Conservation (phyloP, 2,113 vertebrate species). For the Odocoileus virginianus region DNA sequence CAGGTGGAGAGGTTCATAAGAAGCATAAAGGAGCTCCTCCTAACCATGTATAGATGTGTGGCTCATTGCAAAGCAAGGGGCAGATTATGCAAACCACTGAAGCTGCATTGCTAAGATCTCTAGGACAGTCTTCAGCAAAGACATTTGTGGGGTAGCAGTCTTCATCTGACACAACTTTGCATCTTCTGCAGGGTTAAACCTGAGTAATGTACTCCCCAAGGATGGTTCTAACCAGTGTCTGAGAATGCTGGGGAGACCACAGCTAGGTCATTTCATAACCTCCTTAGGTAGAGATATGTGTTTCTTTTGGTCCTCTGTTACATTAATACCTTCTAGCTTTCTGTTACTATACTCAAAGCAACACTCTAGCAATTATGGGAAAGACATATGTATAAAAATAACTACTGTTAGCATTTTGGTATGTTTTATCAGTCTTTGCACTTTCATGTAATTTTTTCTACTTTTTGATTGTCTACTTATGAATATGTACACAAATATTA, state of each 20-base stretch:
- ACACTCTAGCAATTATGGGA: background rate
- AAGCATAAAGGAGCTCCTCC: background rate
- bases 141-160: background rate
- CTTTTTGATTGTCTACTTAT: background rate
- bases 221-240: background rate
- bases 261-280: background rate
- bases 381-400: background rate
- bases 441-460: background rate
- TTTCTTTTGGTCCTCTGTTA: background rate
- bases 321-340: background rate
- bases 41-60: background rate
- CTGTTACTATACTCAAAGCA: background rate
- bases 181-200: background rate
- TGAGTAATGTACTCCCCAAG: background rate
- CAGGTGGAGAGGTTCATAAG: background rate
- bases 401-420: background rate
- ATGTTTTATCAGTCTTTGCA: background rate
- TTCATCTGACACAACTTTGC: background rate
- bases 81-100: background rate
- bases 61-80: background rate
- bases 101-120: background rate
- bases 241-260: background rate
- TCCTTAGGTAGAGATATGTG: background rate
- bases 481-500: background rate
- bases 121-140: background rate